Evolutionary conservation across 2,888 invertebrate species (phyloP), one percentile per base, ranked within the genome.

Genomic region (Hermaeophaga mercurialis): DNA sequence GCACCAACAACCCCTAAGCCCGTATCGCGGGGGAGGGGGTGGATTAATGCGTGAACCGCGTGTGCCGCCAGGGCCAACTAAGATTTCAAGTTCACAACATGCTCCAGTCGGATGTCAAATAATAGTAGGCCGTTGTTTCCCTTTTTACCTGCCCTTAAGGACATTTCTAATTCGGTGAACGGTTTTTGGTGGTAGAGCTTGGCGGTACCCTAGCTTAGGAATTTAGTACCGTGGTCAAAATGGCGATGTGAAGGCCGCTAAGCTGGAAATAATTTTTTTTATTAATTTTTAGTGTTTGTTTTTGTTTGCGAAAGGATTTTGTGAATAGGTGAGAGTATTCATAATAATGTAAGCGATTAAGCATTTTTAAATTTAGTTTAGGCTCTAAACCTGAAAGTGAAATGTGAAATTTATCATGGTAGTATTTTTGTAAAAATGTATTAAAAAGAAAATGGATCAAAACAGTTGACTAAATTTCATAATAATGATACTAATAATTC

Each of bases 41-140:
- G 67, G 66, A 67, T 67, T 66, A 68, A 69, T 68, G 69, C 70
- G 66, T 68, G 68, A 65, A 66, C 70, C 68, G 69, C 70, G 68
- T 71, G 70, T 65, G 65, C 63, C 65, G 61, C 19, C 19, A 39
- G 39, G 55, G 56, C 57, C 57, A 38, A 58, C 53, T 52, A 53
- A 54, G 56, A 44, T 41, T n/a, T 58, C 56, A 56, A 61, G 54
- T 61, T 61, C 53, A 59, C 59, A 62, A 55, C 47, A 55, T 62
- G 61, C 54, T 54, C 57, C 58, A 62, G 61, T 59, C 56, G 56
- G 58, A 58, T 54, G 58, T 45, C 44, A 57, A 57, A 57, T 56
- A 62, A 52, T 56, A 56, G 36, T 17, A 36, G 56, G 52, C 52
- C 36, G 55, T 55, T 39, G 41, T 58, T 36, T 36, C 15, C 53